Evolutionary conservation across 2,113 vertebrate species (phyloP).

Genomic region (Tachysurus vachellii): DNA sequence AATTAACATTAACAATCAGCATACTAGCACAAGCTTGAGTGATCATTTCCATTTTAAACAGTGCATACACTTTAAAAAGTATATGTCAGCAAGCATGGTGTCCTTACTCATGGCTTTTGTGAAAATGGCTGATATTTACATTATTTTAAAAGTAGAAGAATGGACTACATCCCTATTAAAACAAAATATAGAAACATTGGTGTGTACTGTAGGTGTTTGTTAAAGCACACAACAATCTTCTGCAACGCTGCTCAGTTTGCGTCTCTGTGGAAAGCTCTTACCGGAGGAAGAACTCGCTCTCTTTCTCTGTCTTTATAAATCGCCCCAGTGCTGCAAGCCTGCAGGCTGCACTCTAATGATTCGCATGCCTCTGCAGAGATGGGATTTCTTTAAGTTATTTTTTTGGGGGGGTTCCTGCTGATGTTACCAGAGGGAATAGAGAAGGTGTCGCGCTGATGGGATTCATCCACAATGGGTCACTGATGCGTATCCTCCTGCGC

Average conservation of each 20-base stretch:
- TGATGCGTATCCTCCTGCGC: slow-evolving; percentile 49
- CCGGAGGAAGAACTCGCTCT: background rate
- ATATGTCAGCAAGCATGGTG: background rate
- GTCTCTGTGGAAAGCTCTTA: slow-evolving; percentile 13
- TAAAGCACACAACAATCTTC: background rate
- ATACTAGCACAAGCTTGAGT: background rate
- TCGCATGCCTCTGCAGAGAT: slow-evolving; percentile 32
- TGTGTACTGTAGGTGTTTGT: slow-evolving; percentile 14
- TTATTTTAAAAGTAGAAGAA: background rate
- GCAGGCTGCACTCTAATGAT: slow-evolving; percentile 36
- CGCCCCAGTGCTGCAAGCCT: slow-evolving; percentile 2
- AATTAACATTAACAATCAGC: background rate
- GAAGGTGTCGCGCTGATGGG: slow-evolving; percentile 45
- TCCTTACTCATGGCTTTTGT: background rate
- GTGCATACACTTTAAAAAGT: background rate
- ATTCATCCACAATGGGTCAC: slow-evolving; percentile 45
- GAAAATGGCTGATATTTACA: background rate
- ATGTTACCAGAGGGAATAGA: slow-evolving; percentile 41
- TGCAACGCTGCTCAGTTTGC: slow-evolving; percentile 11
- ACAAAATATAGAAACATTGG: background rate
- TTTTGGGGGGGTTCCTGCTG: slow-evolving; percentile 24
- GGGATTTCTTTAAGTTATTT: background rate
- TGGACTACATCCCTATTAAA: background rate
- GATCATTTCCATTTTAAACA: background rate
- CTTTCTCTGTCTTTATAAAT: slow-evolving; percentile 6